phyloP scores from a whole-genome alignment of 2,888 invertebrate genomes.

The Erebia palarica region DNA sequence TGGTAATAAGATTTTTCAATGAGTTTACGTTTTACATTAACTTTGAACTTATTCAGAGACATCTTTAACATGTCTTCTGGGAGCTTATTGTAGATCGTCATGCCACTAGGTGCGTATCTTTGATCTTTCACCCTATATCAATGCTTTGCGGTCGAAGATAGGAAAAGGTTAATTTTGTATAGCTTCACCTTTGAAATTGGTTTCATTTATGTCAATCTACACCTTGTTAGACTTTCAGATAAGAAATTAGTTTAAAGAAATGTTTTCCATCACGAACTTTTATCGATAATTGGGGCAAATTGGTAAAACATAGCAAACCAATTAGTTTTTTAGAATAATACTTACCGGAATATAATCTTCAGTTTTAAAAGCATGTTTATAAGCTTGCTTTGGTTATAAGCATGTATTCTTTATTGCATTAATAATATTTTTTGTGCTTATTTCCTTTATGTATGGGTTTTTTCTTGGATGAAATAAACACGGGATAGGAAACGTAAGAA shows the following conservation, averaged over 20 bases:
- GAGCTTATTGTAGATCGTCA: no score
- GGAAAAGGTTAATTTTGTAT: constrained; percentile 21
- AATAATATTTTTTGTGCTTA: no score
- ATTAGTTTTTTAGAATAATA: neutral
- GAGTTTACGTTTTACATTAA: no score
- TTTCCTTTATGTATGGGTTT: no score
- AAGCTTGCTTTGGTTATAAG: no score
- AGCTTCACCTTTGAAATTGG: constrained; percentile 20
- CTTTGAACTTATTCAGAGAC: no score
- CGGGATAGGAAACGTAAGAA: no score
- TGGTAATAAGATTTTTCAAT: no score
- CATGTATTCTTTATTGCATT: no score
- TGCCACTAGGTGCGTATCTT: neutral
- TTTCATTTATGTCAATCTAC: constrained; percentile 33
- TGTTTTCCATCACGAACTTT: constrained; percentile 18
- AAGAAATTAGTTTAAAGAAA: constrained; percentile 14
- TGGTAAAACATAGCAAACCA: neutral
- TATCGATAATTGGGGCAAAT: constrained; percentile 16
- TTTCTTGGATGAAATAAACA: no score
- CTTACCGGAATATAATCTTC: neutral
- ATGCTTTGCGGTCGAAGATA: constrained; percentile 24
- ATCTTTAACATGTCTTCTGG: no score
- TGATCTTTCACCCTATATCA: neutral
- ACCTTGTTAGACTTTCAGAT: constrained; percentile 28
- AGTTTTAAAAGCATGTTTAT: no score